Evolutionary conservation across 2,888 invertebrate species (phyloP), one percentile per base, ranked within the genome.

Genomic region (Orthosia cruda): DNA sequence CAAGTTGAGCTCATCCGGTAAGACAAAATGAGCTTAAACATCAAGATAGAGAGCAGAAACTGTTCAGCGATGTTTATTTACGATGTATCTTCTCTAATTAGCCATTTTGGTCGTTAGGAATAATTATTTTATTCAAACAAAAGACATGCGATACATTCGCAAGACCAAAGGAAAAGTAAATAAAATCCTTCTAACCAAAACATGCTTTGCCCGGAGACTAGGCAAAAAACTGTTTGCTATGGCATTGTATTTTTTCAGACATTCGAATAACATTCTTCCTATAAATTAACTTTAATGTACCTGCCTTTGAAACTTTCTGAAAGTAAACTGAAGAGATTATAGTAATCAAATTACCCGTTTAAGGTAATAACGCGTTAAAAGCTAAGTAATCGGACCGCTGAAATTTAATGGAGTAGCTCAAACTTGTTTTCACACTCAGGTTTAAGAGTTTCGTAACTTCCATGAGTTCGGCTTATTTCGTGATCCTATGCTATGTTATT

Each of bases 1-100:
- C 16, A 71, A 64, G 64, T 68, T 71, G 26, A 32, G 40, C 54
- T 63, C 20, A 58, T 70, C 45, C 58, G 67, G 45, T 50, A 20
- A 63, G 55, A 58, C 26, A 68, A 59, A 77, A 67, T 66, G 16
- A 65, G 57, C 55, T 80, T 61, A 57, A 64, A 68, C 40, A 40
- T 52, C 11, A 47, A 54, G n/a, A 18, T 47, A 32, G 45, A 66
- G 4, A 55, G 15, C 4, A 7, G 9, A 49, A 52, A 23, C 47
- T 18, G 26, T 58, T 58, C 52, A 45, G 54, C 0, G 16, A 47
- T 62, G 50, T 57, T 70, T 54, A 45, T 70, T 32, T 11, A 32
- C 5, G 23, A 59, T 16, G 15, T 9, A 20, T 15, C 18, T 16
- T n/a, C 47, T n/a, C 0, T n/a, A n/a, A 32, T 15, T n/a, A 52